Evolutionary conservation across 2,797 vertebrate species (phyloP).

Genomic region (Trachurus trachurus): DNA sequence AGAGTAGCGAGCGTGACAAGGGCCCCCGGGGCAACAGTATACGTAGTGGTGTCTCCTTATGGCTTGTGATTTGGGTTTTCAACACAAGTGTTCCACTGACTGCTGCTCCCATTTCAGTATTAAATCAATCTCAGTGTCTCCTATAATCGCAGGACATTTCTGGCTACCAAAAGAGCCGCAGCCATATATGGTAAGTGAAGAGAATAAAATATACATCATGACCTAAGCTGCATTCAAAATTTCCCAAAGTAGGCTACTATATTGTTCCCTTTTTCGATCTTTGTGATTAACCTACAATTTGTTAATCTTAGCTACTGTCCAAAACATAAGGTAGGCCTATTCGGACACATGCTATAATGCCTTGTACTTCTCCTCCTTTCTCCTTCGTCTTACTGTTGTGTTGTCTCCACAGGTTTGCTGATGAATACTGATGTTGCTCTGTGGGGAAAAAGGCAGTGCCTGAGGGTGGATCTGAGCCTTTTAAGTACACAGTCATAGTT

Average conservation of each 20-base stretch:
- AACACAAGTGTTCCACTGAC: slow-evolving; percentile 15
- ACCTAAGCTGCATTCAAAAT: neutral
- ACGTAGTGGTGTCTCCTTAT: slow-evolving; percentile 13
- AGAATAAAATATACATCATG: neutral
- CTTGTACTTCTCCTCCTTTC: neutral
- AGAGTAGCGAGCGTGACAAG: slow-evolving; percentile 13
- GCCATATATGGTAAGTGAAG: neutral
- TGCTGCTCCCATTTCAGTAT: slow-evolving; percentile 20
- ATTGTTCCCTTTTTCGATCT: neutral
- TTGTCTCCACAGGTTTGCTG: slow-evolving; percentile 25
- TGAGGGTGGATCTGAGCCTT: slow-evolving; percentile 10
- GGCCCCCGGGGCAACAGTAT: neutral
- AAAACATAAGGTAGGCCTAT: too few relatives aligned
- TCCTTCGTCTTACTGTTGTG: neutral
- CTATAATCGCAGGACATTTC: neutral
- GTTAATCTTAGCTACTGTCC: too few relatives aligned
- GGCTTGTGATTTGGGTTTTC: slow-evolving; percentile 29
- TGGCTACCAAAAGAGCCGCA: neutral
- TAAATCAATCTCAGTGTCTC: neutral
- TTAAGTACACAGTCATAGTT: neutral
- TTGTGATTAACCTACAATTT: neutral
- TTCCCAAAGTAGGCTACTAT: neutral
- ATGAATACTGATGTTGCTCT: slow-evolving; percentile 31
- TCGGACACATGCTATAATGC: neutral
- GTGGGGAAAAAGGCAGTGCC: neutral